A percentile compares a stretch with the other conserved stretches of the same genome.
These are phyloP conservation scores for Drosophila differens DNA, from an alignment of 2,888 invertebrate species.

Conservation along the genomic window DNA sequence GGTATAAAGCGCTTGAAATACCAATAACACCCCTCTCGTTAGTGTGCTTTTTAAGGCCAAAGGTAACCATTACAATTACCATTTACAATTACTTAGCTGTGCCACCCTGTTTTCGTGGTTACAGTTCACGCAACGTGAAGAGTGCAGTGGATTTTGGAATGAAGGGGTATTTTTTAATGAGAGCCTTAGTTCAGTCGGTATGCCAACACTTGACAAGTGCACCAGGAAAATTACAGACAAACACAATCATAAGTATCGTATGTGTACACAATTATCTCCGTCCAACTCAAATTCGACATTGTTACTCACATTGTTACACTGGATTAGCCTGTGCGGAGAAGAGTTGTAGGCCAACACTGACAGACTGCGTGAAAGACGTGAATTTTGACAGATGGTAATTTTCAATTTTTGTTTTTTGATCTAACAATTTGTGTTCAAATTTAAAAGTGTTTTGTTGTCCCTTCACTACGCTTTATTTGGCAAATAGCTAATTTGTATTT, in stretches of 20 bases:
- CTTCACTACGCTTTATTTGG: conserved; percentile 62
- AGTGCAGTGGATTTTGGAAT: conserved; percentile 26
- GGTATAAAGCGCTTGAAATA: conserved; percentile 80
- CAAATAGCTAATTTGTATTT: conserved; percentile 79
- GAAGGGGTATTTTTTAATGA: conserved; percentile 72
- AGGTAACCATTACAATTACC: conserved; percentile 63
- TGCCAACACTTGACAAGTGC: conserved; percentile 79
- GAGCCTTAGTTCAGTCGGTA: conserved; percentile 59
- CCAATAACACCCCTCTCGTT: conserved; percentile 35
- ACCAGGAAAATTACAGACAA: conserved; percentile 56
- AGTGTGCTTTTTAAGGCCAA: conserved; percentile 62
- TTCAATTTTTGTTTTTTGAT: conserved; percentile 83
- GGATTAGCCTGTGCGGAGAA: conserved; percentile 54
- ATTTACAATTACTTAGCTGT: conserved; percentile 70
- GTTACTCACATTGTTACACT: conserved; percentile 28
- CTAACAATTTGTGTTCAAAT: conserved; percentile 75
- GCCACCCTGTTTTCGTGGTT: conserved; percentile 43
- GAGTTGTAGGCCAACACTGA: conserved; percentile 40
- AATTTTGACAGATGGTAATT: conserved; percentile 85
- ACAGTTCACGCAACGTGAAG: conserved; percentile 14
- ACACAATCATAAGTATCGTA: conserved; percentile 59
- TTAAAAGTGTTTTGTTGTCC: conserved; percentile 79
- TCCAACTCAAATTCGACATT: conserved; percentile 48
- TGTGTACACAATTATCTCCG: conserved; percentile 58
- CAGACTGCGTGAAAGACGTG: conserved; percentile 70